These are phyloP conservation scores for Cyprinus carpio DNA, from an alignment of 2,113 vertebrate genomes.

Conservation along the genomic window DNA sequence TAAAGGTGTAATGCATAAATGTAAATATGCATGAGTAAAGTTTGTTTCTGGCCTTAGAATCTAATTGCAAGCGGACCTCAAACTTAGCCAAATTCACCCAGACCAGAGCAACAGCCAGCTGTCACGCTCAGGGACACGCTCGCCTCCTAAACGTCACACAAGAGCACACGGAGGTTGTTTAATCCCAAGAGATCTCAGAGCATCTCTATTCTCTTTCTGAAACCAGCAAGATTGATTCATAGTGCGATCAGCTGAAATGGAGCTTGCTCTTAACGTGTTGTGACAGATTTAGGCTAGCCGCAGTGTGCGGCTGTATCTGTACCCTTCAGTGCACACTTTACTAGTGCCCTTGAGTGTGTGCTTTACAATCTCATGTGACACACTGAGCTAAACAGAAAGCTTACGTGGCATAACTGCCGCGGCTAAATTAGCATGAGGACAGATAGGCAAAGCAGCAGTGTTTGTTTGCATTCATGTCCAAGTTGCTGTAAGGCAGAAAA, in stretches of 20 bases:
- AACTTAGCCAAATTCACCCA: too few species aligned
- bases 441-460: background rate
- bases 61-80: too few species aligned
- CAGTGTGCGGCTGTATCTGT: background rate
- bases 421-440: conserved; percentile 27
- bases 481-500: conserved; percentile 24
- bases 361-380: conserved; percentile 13
- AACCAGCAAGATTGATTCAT: conserved; percentile 37
- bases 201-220: conserved; percentile 30
- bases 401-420: conserved; percentile 14
- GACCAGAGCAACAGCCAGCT: background rate
- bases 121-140: background rate
- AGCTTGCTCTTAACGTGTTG: background rate
- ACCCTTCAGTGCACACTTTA: conserved; percentile 37
- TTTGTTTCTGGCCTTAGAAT: too few species aligned
- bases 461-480: background rate
- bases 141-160: background rate
- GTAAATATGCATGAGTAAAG: background rate
- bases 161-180: conserved; percentile 32
- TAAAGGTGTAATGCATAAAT: too few species aligned
- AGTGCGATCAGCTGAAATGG: background rate
- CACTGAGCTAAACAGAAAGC: conserved; percentile 21
- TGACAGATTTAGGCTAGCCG: conserved; percentile 39
- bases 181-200: background rate
- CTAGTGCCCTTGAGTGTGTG: conserved; percentile 31